Evolutionary conservation across 2,888 invertebrate species (phyloP).

Genomic region (Chrysolina americana): DNA sequence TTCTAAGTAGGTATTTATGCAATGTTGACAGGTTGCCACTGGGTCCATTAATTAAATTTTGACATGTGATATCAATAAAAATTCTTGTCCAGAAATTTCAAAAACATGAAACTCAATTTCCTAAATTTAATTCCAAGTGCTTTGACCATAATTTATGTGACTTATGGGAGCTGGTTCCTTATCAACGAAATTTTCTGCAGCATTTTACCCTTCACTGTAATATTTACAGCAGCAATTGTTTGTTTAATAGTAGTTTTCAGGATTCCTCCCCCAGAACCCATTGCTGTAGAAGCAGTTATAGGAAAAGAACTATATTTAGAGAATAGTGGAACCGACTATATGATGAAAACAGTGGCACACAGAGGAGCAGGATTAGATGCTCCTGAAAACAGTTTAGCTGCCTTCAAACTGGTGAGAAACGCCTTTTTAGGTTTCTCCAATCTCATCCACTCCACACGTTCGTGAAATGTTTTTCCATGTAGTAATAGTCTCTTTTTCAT

Average conservation of each 20-base stretch:
- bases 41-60: too few species aligned
- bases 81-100: not conserved
- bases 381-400: slow-evolving; percentile 85
- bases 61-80: not conserved
- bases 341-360: slow-evolving; percentile 80
- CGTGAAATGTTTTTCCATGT: too few species aligned
- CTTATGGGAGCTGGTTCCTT: slow-evolving; percentile 61
- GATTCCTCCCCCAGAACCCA: slow-evolving; percentile 70
- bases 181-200: slow-evolving; percentile 61
- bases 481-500: too few species aligned
- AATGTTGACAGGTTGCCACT: too few species aligned
- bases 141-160: slow-evolving; percentile 54
- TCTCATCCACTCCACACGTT: too few species aligned
- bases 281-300: slow-evolving; percentile 70
- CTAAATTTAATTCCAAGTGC: slow-evolving; percentile 53
- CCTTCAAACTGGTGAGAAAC: slow-evolving; percentile 76
- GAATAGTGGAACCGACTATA: slow-evolving; percentile 68
- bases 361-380: slow-evolving; percentile 84
- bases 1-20: too few species aligned
- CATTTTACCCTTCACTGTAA: slow-evolving; percentile 61
- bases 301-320: slow-evolving; percentile 72
- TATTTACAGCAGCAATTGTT: slow-evolving; percentile 58
- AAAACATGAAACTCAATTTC: slow-evolving; percentile 53
- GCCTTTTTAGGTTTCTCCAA: not conserved
- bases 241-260: slow-evolving; percentile 70